Percentiles rank a stretch among this genome's conserved stretches.
Conservation (phyloP, 2,797 vertebrate species). For the Pangasius macronema region DNA sequence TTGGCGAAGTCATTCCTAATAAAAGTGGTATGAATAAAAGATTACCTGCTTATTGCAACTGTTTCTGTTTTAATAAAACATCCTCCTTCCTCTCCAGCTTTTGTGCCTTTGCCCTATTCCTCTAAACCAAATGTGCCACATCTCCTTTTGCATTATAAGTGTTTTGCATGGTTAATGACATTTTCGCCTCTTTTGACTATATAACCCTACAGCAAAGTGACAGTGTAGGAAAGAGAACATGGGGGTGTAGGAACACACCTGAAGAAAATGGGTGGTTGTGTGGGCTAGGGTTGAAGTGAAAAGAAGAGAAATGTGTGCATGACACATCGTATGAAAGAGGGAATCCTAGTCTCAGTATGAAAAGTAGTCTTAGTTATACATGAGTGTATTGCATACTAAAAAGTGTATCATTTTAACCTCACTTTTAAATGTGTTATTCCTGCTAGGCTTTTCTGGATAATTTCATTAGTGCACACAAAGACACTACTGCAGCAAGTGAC, state of each 20-base stretch:
- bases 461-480: not conserved
- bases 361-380: conserved; percentile 53
- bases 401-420: not conserved
- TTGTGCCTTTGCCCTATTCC: not conserved
- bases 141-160: not conserved
- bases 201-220: not conserved
- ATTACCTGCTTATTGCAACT: not conserved
- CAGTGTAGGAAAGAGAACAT: conserved; percentile 10
- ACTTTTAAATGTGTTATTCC: not conserved
- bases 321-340: conserved; percentile 66
- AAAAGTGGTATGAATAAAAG: not conserved
- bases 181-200: not conserved
- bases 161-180: not conserved
- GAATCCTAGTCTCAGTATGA: conserved; percentile 73
- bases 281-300: conserved; percentile 50
- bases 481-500: not conserved
- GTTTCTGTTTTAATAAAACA: not conserved
- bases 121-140: not conserved
- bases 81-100: not conserved
- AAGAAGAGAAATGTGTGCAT: conserved; percentile 52
- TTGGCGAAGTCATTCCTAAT: not conserved
- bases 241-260: conserved; percentile 47
- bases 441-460: not conserved
- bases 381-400: not conserved
- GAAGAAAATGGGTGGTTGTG: conserved; percentile 41